Evolutionary conservation across 1,140 invertebrate species (phyloP).

Genomic region (Mizuhopecten yessoensis): DNA sequence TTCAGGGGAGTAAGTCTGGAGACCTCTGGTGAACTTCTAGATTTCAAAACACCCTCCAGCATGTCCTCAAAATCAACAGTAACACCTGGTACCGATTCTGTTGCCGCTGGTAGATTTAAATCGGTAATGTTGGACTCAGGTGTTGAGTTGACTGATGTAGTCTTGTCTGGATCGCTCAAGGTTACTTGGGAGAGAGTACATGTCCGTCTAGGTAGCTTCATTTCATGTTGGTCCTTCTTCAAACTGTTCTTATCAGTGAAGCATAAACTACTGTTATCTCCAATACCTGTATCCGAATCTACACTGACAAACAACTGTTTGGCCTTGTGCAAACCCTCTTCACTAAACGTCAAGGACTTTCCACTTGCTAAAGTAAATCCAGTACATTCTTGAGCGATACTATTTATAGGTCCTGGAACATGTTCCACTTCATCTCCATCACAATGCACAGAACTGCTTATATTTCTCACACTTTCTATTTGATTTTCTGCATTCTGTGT

Average conservation of each 20-base stretch:
- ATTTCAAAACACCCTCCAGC: not conserved
- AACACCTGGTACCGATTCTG: not conserved
- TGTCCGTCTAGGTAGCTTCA: conserved; percentile 10
- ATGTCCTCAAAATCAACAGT: not conserved
- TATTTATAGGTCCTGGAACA: not conserved
- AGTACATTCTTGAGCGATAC: not conserved
- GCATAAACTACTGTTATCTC: not conserved
- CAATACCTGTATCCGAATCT: not conserved
- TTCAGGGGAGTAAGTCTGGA: not conserved
- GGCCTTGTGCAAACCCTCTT: conserved; percentile 49
- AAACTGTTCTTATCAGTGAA: not conserved
- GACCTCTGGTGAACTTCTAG: not conserved
- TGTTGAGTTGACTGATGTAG: not conserved
- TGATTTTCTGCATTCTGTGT: not conserved
- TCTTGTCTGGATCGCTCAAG: not conserved
- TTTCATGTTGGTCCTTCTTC: not conserved
- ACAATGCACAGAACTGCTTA: not conserved
- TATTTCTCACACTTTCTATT: not conserved
- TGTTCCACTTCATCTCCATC: not conserved
- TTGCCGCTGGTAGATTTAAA: not conserved
- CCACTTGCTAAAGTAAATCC: conserved; percentile 60
- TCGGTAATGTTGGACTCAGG: not conserved
- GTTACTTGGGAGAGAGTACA: not conserved
- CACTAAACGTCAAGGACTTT: conserved; percentile 49
- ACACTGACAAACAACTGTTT: conserved; percentile 47